phyloP scores from a whole-genome alignment of 2,797 vertebrate species.

The Phyllotis vaccarum region DNA sequence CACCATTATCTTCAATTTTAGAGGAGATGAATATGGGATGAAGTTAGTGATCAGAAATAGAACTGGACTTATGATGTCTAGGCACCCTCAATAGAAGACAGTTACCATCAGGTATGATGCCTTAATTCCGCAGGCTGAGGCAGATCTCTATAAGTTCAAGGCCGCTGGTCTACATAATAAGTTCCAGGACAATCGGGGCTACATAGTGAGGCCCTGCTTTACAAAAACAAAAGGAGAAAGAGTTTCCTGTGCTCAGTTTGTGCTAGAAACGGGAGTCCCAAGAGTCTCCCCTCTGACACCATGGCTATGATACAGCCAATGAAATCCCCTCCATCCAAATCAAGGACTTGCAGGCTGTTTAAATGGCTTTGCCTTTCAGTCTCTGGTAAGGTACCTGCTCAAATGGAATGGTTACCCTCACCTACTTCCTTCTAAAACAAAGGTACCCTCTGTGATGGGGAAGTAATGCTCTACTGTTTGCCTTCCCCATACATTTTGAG shows the following conservation, averaged over 20 bases:
- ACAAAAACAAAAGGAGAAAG: not conserved
- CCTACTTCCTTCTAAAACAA: not conserved
- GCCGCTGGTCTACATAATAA: not conserved
- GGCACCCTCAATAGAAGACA: not conserved
- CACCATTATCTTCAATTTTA: slow-evolving; percentile 24
- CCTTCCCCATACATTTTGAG: slow-evolving; percentile 11
- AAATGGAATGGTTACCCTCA: not conserved
- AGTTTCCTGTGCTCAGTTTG: not conserved
- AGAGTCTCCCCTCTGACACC: not conserved
- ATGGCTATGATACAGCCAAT: too few species aligned
- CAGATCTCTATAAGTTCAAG: not conserved
- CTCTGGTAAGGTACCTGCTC: not conserved
- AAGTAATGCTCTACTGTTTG: not conserved
- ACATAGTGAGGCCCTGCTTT: not conserved
- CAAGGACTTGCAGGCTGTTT: not conserved
- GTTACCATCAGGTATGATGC: not conserved
- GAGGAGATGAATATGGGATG: slow-evolving; percentile 20
- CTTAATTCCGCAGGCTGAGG: not conserved
- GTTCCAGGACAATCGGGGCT: not conserved
- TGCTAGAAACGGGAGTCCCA: not conserved
- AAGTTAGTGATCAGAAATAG: slow-evolving; percentile 2
- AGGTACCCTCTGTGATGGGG: not conserved
- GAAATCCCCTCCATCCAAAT: not conserved
- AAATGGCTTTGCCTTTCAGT: not conserved
- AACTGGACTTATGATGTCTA: not conserved